Base-by-base conservation (phyloP, 2,797 vertebrate genomes). In the Carcharodon carcharias region DNA sequence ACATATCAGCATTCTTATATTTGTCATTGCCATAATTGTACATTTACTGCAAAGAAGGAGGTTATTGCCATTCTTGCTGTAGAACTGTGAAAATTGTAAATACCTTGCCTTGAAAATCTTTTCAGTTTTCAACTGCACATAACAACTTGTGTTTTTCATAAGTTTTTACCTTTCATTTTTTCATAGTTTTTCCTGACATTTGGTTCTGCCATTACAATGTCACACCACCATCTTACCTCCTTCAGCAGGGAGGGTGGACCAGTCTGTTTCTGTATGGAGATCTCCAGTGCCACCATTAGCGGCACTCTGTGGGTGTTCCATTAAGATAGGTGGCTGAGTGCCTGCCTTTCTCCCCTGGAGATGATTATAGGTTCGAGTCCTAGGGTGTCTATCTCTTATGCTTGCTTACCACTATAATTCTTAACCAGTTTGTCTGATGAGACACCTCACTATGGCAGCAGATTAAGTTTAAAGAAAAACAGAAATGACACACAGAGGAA, bases 301-400 rank as follows among this genome's bases (percentile, higher is more conserved):
- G 61, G 35, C 67, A 77, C 94, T 73, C 69, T 95, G 50, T 95
- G 69, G 31, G 69, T 73, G 94, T 58, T 95, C 28, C 94, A 35
- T 95, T 94, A 67, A 67, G 23, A 95, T 69, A 31, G 93, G n/a
- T 71, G 65, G 26, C 67, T 56, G 69, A 71, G 7, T 58, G 94
- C 65, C 58, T 77, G 67, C 54, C 4, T 35, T 50, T 31, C 69
- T 95, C 69, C 50, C 12, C 50, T 77, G 54, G 67, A n/a, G 26
- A 77, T 95, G 69, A 95, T 92, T 92, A 92, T n/a, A 92, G 89
- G 89, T 92, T 92, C 89, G 31, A 92, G 31, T 56, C 54, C 50
- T 3, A 56, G 45, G 67, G 58, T 73, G 69, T 77, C 94, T 77
- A 56, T 95, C 50, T 71, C 69, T 71, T 77, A 18, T 35, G 69